Conservation (phyloP, 2,797 vertebrate species). For the Gephyroberyx darwinii region DNA sequence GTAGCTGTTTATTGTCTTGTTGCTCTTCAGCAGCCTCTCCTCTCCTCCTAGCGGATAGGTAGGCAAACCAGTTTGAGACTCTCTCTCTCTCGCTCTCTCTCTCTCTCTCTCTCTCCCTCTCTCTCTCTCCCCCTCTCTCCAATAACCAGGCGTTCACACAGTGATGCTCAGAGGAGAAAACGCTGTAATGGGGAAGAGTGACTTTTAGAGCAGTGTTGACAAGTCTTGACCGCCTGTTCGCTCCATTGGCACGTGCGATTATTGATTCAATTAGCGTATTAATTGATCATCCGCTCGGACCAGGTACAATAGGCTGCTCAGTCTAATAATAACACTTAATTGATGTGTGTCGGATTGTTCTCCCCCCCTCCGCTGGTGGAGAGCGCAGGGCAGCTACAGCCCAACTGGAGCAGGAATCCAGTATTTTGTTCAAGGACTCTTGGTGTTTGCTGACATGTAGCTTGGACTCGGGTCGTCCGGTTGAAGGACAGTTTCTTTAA, state of each 20-base stretch:
- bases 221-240: slow-evolving; percentile 35
- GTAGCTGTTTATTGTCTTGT: slow-evolving; percentile 81
- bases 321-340: no score
- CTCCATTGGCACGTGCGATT: slow-evolving; percentile 12
- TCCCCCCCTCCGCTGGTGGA: no score
- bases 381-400: no score
- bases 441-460: no score
- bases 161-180: slow-evolving; percentile 72
- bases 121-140: slow-evolving; percentile 45
- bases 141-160: slow-evolving; percentile 53
- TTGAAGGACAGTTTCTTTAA: no score
- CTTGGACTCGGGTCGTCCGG: no score
- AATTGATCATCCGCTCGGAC: no score
- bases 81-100: slow-evolving; percentile 32
- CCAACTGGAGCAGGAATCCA: no score
- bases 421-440: no score
- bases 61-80: slow-evolving; percentile 68
- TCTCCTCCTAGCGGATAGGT: slow-evolving; percentile 84
- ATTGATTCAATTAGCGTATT: background rate
- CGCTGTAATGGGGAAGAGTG: slow-evolving; percentile 61
- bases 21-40: slow-evolving; percentile 80
- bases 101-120: slow-evolving; percentile 37
- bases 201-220: slow-evolving; percentile 60
- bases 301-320: no score
- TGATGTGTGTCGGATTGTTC: no score